Evolutionary conservation across 2,113 vertebrate species (phyloP).

Genomic region (Pitta sordida): DNA sequence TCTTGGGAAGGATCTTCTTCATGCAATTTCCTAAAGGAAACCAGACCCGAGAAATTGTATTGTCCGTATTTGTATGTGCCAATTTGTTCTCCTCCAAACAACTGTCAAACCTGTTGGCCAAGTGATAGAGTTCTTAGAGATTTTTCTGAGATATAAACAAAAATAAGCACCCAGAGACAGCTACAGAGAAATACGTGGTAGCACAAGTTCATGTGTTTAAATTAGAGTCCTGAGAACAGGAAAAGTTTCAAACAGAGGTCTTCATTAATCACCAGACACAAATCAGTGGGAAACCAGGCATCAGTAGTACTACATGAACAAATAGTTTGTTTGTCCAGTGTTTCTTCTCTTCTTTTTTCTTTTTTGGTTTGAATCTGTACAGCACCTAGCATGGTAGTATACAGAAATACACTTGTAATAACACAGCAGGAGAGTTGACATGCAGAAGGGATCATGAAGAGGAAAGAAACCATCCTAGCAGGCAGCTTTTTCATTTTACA

Average conservation of each 20-base stretch:
- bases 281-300: slow-evolving; percentile 44
- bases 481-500: slow-evolving; percentile 9
- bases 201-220: slow-evolving; percentile 20
- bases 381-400: neutral
- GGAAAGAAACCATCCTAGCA: slow-evolving; percentile 22
- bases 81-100: neutral
- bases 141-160: slow-evolving; percentile 13
- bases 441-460: neutral
- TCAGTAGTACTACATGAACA: slow-evolving; percentile 16
- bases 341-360: slow-evolving; percentile 17
- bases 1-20: neutral
- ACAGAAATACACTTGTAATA: slow-evolving; percentile 44
- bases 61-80: neutral
- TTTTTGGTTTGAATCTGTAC: neutral
- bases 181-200: neutral
- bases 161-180: neutral
- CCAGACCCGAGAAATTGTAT: neutral
- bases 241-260: slow-evolving; percentile 52
- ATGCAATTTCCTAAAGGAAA: neutral
- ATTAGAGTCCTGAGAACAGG: slow-evolving; percentile 53
- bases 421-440: neutral
- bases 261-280: slow-evolving; percentile 51
- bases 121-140: neutral
- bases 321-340: slow-evolving; percentile 32
- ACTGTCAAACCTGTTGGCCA: neutral